Base-by-base conservation (phyloP, 1,140 invertebrate species). In the Tenebrio molitor region DNA sequence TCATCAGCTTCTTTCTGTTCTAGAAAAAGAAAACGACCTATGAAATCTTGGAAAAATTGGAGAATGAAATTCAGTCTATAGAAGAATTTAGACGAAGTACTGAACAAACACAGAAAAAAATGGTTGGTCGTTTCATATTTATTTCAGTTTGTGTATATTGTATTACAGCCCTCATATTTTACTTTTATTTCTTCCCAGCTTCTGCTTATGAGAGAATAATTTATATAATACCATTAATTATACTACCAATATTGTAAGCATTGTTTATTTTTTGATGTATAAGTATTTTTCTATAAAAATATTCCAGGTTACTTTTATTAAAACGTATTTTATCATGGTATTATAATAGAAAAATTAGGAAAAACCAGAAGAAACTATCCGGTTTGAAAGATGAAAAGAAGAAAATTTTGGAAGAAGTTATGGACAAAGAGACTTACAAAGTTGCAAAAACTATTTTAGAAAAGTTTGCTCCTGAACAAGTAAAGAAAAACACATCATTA, bases 351-450 rank as follows among this genome's bases (percentile, higher is more conserved):
- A 92, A 93, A 83, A 88, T 97, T 44, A 88, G 88, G 64, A 89
- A 89, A 80, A 96, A 95, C 85, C 89, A 92, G 83, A 85, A 89
- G 73, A 92, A 91, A 83, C 84, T 97, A 41, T 83, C 82, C 53
- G 88, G 88, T 53, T 88, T 97, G 80, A 86, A 90, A 75, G 88
- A 89, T 65, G 89, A 95, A 77, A 97, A 96, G 79, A 93, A 92
- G 81, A 91, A 93, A 83, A 92, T 98, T 77, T 85, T 99, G 46
- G 95, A 98, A 79, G 91, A 96, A 83, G 96, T 99, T 33, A 97
- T 95, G 89, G 96, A 98, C 81, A 98, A 91, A 58, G 97, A 99
- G 86, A 98, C 95, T 1, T 99, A 97, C 82, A 98, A 98, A 86
- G 95, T 96, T 79, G 95, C 95, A 1, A 95, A 93, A 85, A 91